Base-by-base conservation (phyloP, 2,797 vertebrate species). In the Peromyscus attwateri region DNA sequence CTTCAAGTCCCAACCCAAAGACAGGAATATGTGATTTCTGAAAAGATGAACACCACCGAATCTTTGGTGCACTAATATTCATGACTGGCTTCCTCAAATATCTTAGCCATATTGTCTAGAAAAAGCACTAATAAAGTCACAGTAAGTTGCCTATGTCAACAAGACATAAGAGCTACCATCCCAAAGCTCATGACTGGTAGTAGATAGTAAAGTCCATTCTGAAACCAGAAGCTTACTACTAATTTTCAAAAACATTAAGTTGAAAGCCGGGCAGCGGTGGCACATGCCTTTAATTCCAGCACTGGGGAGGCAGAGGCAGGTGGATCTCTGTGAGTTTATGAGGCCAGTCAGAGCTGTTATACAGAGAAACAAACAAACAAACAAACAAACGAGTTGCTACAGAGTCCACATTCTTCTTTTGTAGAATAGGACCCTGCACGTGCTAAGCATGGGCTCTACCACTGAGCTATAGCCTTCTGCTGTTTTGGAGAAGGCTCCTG, bases 191-290 rank as follows among this genome's bases (percentile, higher is more conserved):
- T 64, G 5, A 85, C 12, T 4, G 27, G 6, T 1, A 49, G 62
- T 57, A 21, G 52, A 60, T 19, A 21, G 9, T 2, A 19, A 23
- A 73, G 3, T 29, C 29, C 6, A 31, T 62, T 93, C 40, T 73
- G 37, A 93, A 81, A 89, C 60, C 23, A 62, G 46, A 34, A 0
- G 29, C 66, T 31, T 40, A 73, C 71, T 21, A 68, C 31, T 21
- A 25, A 17, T 70, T 94, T 81, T 83, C n/a, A 89, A 92, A 92
- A 85, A n/a, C 21, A 25, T 73, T 73, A 73, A 73, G 3, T 73
- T 73, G 19, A 40, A 73, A 73, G 19, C 8, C 9, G 1, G 70
- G 21, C n/a, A 11, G 37, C 25, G 4, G 23, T 40, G 4, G 27
- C 12, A 2, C 71, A 73, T 19, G 0, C 37, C 71, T 73, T 40